phyloP scores from a whole-genome alignment of 2,888 invertebrate genomes.

The Antheraea yamamai region DNA sequence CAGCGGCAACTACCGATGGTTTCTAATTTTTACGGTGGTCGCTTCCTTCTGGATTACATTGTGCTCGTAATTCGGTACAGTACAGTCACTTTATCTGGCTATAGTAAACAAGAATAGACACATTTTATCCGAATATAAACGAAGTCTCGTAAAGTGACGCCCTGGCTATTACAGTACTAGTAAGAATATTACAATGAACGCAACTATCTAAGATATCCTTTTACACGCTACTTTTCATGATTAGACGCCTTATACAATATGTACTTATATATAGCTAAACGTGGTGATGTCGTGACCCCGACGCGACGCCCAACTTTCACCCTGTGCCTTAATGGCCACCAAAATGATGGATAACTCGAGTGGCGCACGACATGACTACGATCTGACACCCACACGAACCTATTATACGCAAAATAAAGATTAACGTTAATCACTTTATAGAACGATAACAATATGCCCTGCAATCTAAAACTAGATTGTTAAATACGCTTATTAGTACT shows the following conservation, averaged over 20 bases:
- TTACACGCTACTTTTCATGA: constrained; percentile 1
- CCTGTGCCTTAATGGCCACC: constrained; percentile 63
- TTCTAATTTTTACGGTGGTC: too few species aligned
- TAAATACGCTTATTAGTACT: neutral
- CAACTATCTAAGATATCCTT: neutral
- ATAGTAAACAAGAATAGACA: too few species aligned
- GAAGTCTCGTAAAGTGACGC: neutral
- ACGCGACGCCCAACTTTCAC: constrained; percentile 61
- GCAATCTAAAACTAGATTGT: neutral
- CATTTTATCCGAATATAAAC: neutral
- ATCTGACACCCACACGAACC: constrained; percentile 44
- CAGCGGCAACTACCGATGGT: too few species aligned
- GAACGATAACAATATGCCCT: constrained; percentile 3
- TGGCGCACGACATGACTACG: constrained; percentile 51
- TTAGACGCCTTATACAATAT: neutral
- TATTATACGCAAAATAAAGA: constrained; percentile 32
- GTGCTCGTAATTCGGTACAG: too few species aligned
- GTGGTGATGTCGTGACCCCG: constrained; percentile 60
- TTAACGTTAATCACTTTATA: constrained; percentile 27
- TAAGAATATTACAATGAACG: neutral
- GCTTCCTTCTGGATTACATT: too few species aligned
- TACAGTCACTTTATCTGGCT: too few species aligned
- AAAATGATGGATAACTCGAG: constrained; percentile 68
- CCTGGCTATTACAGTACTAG: neutral
- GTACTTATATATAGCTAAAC: constrained; percentile 9